A percentile compares a stretch with the other conserved stretches of the same genome.
Evolutionary conservation across 2,113 vertebrate species (phyloP).

Genomic region (Tupaia tana): DNA sequence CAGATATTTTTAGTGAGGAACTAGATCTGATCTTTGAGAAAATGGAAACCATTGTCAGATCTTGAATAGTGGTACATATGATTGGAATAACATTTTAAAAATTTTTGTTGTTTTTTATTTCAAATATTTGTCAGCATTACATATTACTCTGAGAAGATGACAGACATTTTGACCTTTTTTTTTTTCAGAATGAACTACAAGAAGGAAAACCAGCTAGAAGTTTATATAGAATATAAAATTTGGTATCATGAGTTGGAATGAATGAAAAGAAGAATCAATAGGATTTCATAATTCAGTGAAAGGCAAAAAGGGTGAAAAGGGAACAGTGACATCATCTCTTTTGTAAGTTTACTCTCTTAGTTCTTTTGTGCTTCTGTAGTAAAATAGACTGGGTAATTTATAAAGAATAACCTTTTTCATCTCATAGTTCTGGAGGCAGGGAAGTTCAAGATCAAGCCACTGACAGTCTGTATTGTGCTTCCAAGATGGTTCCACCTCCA

Average conservation of each 20-base stretch:
- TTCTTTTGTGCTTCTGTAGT: not conserved
- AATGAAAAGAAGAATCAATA: not conserved
- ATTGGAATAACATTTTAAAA: not conserved
- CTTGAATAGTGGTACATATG: not conserved
- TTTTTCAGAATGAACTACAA: not conserved
- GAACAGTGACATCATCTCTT: not conserved
- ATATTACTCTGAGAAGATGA: not conserved
- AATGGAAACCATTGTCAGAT: not conserved
- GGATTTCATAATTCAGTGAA: not conserved
- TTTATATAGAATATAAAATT: not conserved
- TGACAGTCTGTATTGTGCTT: not conserved
- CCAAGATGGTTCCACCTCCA: not conserved
- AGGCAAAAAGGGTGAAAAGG: not conserved
- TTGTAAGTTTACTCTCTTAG: not conserved
- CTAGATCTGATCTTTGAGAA: not conserved
- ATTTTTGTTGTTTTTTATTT: not conserved
- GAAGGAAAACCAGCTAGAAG: not conserved
- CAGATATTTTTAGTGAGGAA: not conserved
- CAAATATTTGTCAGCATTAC: not conserved
- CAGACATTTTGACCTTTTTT: not conserved
- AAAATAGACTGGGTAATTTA: not conserved
- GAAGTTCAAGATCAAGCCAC: not conserved
- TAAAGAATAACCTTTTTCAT: not conserved
- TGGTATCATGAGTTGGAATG: not conserved
- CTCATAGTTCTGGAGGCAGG: not conserved